Evolutionary conservation across 2,888 invertebrate genomes (phyloP).

Genomic region (Ichneumon xanthorius): DNA sequence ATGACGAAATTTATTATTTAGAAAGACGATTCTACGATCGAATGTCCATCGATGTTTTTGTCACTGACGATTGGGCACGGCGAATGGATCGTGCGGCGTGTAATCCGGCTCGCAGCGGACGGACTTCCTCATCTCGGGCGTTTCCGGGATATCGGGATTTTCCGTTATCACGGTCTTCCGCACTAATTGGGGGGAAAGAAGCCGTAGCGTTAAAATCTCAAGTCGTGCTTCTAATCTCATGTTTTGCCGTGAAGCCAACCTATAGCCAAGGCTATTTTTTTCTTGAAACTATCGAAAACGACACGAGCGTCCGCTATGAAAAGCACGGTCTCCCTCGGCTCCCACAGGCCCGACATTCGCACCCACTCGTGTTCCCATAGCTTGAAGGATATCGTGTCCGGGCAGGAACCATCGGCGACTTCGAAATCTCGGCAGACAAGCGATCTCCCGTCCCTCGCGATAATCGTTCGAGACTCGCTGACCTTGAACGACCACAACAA

Average conservation of each 20-base stretch:
- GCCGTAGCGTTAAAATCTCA: neutral
- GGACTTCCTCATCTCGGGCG: constrained; percentile 85
- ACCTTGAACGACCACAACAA: constrained; percentile 80
- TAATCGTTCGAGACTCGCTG: constrained; percentile 88
- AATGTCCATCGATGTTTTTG: constrained; percentile 28
- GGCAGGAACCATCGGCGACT: constrained; percentile 88
- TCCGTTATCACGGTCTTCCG: constrained; percentile 89
- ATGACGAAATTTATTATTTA: constrained; percentile 7
- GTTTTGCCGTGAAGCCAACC: constrained; percentile 64
- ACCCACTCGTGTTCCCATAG: constrained; percentile 91
- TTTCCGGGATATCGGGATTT: constrained; percentile 89
- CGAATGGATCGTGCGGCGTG: constrained; percentile 75
- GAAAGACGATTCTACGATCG: neutral
- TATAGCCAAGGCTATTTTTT: constrained; percentile 75
- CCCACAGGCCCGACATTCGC: constrained; percentile 89
- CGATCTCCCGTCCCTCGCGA: constrained; percentile 87
- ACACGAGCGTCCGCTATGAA: constrained; percentile 90
- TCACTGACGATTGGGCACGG: constrained; percentile 80
- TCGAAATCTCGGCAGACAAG: constrained; percentile 89
- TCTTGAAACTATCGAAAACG: constrained; percentile 82
- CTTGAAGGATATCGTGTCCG: constrained; percentile 87
- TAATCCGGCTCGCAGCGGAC: constrained; percentile 72
- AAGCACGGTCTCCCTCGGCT: constrained; percentile 89
- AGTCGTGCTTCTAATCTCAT: neutral
- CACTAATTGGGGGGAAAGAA: constrained; percentile 70